Evolutionary conservation across 2,113 vertebrate genomes (phyloP).

Genomic region (Sorex fumeus): DNA sequence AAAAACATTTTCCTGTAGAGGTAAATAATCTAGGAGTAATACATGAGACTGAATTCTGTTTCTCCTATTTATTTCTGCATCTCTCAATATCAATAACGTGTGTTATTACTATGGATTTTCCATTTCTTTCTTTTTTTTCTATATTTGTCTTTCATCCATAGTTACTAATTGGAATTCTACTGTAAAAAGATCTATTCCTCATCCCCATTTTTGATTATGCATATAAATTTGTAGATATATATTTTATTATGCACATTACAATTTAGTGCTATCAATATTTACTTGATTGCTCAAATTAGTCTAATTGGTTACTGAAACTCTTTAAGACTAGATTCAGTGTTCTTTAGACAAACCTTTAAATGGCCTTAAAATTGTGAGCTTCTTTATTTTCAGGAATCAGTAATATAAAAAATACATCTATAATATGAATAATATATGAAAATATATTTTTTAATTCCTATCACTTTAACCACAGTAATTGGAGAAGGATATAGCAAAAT

Average conservation of each 20-base stretch:
- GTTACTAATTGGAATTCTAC: background rate
- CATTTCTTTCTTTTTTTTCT: background rate
- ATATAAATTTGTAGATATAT: background rate
- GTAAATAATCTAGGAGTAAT: background rate
- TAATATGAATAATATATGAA: constrained; percentile 2
- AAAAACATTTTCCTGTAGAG: background rate
- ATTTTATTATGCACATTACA: constrained; percentile 8
- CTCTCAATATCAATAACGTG: background rate
- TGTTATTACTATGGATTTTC: background rate
- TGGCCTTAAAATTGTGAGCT: constrained; percentile 27
- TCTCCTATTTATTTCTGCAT: background rate
- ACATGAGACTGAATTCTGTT: background rate
- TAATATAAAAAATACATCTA: background rate
- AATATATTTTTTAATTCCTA: background rate
- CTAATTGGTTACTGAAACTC: background rate
- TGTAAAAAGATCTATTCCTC: background rate
- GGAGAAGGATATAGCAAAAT: constrained; percentile 6
- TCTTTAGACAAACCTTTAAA: background rate
- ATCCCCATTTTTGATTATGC: constrained; percentile 3
- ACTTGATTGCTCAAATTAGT: background rate
- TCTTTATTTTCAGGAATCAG: background rate
- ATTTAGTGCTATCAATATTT: background rate
- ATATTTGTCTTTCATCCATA: background rate
- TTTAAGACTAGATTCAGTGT: background rate
- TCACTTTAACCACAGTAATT: background rate